Percentiles rank a stretch among this genome's conserved stretches.
Evolutionary conservation across 2,113 vertebrate genomes (phyloP).

Genomic region (Dasyprocta punctata): DNA sequence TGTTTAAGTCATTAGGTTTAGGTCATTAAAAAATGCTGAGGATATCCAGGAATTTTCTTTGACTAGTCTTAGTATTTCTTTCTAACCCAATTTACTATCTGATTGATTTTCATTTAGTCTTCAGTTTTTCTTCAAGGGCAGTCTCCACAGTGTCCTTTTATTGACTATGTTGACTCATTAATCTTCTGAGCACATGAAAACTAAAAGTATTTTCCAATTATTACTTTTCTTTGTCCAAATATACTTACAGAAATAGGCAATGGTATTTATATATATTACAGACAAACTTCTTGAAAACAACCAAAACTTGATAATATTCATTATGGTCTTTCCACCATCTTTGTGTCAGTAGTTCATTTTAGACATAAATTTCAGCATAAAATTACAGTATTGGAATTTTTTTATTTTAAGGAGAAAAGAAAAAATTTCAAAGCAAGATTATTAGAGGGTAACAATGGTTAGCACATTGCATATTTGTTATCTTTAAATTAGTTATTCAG

Average conservation of each 20-base stretch:
- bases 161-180: neutral
- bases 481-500: too few species aligned
- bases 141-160: constrained; percentile 20
- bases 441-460: too few species aligned
- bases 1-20: neutral
- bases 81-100: neutral
- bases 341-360: constrained; percentile 5
- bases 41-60: neutral
- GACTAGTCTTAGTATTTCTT: neutral
- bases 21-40: neutral
- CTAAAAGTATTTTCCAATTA: constrained; percentile 51
- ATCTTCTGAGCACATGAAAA: neutral
- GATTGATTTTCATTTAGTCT: constrained; percentile 2
- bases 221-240: constrained; percentile 54
- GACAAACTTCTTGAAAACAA: neutral
- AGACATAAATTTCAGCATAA: constrained; percentile 25
- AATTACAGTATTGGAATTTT: constrained; percentile 47
- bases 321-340: neutral
- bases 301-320: constrained; percentile 30
- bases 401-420: neutral
- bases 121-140: constrained; percentile 18
- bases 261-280: neutral
- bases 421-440: too few species aligned
- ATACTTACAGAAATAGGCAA: neutral
- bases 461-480: too few species aligned